phyloP scores from a whole-genome alignment of 2,113 vertebrate genomes.

The Podarcis raffonei region DNA sequence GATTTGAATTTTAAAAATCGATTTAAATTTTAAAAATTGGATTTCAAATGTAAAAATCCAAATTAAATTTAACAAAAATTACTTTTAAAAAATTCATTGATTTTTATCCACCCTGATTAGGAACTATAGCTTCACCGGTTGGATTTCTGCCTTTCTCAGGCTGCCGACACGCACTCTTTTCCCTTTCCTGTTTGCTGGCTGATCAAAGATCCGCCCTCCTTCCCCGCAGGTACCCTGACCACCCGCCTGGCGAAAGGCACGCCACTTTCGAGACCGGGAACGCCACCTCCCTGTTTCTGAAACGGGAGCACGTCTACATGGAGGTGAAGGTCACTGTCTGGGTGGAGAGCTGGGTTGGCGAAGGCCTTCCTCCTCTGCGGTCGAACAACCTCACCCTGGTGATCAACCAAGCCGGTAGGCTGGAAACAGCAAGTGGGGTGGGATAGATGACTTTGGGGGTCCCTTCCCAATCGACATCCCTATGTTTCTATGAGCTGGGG shows the following conservation, averaged over 20 bases:
- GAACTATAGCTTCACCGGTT: not conserved
- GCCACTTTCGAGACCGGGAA: fast-evolving
- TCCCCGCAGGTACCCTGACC: not conserved
- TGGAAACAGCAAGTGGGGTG: not conserved
- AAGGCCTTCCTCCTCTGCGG: fast-evolving
- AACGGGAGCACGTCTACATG: fast-evolving
- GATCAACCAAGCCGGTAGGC: slow-evolving; percentile 62
- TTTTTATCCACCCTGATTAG: no score
- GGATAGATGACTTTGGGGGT: not conserved
- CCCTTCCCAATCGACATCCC: no score
- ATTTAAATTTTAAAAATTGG: no score
- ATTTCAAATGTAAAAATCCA: no score
- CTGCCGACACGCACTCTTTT: no score
- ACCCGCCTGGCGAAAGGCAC: fast-evolving
- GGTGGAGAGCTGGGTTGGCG: slow-evolving; percentile 56
- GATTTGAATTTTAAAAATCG: no score
- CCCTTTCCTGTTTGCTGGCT: not conserved
- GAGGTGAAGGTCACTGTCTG: slow-evolving; percentile 30
- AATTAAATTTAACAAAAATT: no score
- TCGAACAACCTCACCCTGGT: slow-evolving; percentile 50
- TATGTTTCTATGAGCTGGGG: no score
- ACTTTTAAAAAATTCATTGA: no score
- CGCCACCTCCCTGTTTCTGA: fast-evolving
- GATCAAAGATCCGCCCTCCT: not conserved
- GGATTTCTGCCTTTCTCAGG: not conserved